Percentiles rank a stretch among this genome's conserved stretches.
Conservation (phyloP, 2,113 vertebrate genomes). For the Bufo gargarizans region DNA sequence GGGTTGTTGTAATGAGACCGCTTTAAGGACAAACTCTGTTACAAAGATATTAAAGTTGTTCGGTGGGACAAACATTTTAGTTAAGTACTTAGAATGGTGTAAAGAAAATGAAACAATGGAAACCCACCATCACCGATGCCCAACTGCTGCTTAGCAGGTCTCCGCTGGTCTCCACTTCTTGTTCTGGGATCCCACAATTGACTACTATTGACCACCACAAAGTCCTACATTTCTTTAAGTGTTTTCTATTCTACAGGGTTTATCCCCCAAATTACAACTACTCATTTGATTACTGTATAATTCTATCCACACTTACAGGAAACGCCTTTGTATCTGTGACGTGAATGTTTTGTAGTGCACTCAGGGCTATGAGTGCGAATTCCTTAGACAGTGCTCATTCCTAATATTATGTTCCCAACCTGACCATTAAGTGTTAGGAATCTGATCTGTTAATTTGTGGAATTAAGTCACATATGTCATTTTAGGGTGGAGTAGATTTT, state of each 20-base stretch:
- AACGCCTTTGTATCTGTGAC: background rate
- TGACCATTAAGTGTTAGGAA: background rate
- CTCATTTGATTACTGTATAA: background rate
- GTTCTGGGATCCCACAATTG: too few species aligned
- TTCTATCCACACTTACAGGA: background rate
- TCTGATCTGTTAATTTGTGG: slow-evolving; percentile 30
- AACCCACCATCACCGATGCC: too few species aligned
- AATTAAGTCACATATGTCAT: slow-evolving; percentile 28
- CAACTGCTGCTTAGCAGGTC: too few species aligned
- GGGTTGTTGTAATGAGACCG: too few species aligned
- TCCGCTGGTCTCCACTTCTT: too few species aligned
- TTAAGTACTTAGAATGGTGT: too few species aligned
- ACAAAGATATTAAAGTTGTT: too few species aligned
- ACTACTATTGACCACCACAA: too few species aligned
- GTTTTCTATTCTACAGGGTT: background rate
- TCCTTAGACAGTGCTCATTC: background rate
- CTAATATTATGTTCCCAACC: background rate
- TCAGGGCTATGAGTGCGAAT: background rate
- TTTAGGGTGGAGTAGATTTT: slow-evolving; percentile 44
- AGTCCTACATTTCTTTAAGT: too few species aligned
- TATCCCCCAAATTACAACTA: background rate
- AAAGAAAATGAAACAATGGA: too few species aligned
- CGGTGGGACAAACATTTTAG: too few species aligned
- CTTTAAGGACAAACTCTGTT: too few species aligned
- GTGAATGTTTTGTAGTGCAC: background rate